Conservation (phyloP, 2,888 invertebrate species). For the Tetragnatha montana region DNA sequence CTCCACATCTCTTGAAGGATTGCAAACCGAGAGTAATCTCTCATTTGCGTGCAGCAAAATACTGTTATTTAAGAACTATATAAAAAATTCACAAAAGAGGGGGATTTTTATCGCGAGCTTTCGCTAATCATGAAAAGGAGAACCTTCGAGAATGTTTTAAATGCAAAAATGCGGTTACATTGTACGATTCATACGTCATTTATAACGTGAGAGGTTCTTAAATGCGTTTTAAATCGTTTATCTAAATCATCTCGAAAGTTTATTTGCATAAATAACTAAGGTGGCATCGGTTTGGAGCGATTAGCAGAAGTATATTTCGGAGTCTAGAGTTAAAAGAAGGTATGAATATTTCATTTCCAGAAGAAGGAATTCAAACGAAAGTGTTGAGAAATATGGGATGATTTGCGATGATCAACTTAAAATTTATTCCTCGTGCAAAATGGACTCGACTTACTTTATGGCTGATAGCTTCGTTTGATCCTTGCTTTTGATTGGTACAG, state of each 20-base stretch:
- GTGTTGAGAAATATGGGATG: not conserved
- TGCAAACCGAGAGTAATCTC: constrained; percentile 12
- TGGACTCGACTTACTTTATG: constrained; percentile 83
- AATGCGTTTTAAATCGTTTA: not conserved
- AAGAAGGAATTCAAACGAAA: not conserved
- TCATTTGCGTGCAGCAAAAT: constrained; percentile 18
- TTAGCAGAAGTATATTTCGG: not conserved
- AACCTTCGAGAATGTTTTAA: constrained; percentile 22
- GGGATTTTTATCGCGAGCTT: not conserved
- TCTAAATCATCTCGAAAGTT: constrained; percentile 14
- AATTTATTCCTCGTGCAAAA: not conserved
- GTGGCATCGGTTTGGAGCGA: not conserved
- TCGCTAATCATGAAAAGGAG: constrained; percentile 16
- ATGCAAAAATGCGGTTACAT: constrained; percentile 10
- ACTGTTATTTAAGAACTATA: not conserved
- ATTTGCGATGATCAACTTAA: not conserved
- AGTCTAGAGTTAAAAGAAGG: not conserved
- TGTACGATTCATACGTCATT: not conserved
- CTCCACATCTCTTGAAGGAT: not conserved
- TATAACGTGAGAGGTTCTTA: not conserved
- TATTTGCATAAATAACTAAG: constrained; percentile 9
- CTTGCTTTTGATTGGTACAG: constrained; percentile 88
- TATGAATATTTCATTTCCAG: not conserved
- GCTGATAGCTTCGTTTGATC: constrained; percentile 92
- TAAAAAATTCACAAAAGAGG: constrained; percentile 7